Evolutionary conservation across 23 tunicate genomes (phyloP), one percentile per base, ranked within the genome.

Genomic region (Styela plicata): DNA sequence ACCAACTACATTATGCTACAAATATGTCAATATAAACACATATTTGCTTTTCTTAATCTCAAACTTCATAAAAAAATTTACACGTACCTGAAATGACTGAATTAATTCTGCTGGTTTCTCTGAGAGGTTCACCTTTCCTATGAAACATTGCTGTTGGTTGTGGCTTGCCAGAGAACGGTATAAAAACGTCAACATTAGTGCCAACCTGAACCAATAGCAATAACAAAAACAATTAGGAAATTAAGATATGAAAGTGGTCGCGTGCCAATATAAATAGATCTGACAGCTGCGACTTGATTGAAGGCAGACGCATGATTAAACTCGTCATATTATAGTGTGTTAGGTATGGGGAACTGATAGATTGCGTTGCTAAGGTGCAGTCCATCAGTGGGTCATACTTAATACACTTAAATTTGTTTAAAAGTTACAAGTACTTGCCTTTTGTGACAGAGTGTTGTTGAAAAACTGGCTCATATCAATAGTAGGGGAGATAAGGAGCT

Each of bases 161-260:
- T 2, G 98, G 98, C 63, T 76, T 93, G n/a, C 98, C 98, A 52
- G 64, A 26, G 69, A 73, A 82, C 3, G 98, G 98, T 2, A 93
- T 64, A 25, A 21, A 31, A 64, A 93, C 37, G 36, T 85, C 62
- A 36, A 93, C 66, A 52, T 88, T 85, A 63, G 79, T 88, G 52
- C 93, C 98, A 61, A 76, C 64, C 81, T 76, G 37, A 20, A 36
- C 23, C 57, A 67, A 7, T 13, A 76, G 7, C 26, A 52, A 26
- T 0, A 1, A 21, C 18, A 71, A 3, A 3, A 28, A 32, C 77
- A 27, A 18, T 71, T n/a, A n/a, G n/a, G n/a, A n/a, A n/a, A n/a
- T n/a, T n/a, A n/a, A n/a, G n/a, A n/a, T n/a, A n/a, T n/a, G n/a
- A n/a, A 71, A 30, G 77, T 71, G 32, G 29, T 71, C 24, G 35